Conservation (phyloP, 2,888 invertebrate species). For the Cordilura impudica region DNA sequence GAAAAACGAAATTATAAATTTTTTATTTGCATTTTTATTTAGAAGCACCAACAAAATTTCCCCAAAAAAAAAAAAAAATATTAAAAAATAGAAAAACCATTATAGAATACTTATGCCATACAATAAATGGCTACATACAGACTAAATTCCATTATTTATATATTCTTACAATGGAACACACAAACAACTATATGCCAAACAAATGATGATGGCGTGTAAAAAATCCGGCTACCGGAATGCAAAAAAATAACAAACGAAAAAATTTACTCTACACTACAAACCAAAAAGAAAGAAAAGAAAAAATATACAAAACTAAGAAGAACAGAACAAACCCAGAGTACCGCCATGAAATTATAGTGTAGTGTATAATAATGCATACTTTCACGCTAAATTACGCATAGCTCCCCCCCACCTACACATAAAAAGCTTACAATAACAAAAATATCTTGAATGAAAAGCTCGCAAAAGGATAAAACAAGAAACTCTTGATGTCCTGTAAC, state of each 20-base stretch:
- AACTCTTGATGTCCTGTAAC: not conserved
- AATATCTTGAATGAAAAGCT: slow-evolving; percentile 63
- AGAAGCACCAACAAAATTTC: not conserved
- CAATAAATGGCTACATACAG: not conserved
- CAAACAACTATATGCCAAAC: not conserved
- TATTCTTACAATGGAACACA: not conserved
- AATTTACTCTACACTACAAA: not conserved
- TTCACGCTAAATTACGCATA: slow-evolving; percentile 54
- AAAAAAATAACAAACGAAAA: slow-evolving; percentile 5
- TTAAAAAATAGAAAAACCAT: not conserved
- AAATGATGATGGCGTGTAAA: slow-evolving; percentile 26
- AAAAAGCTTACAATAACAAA: slow-evolving; percentile 41
- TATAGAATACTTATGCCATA: not conserved
- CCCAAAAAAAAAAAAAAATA: not conserved
- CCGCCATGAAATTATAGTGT: slow-evolving; percentile 33
- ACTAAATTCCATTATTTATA: not conserved
- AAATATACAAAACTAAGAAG: not conserved
- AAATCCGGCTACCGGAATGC: slow-evolving; percentile 41
- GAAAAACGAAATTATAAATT: not conserved
- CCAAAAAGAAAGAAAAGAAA: not conserved
- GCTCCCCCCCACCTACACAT: not conserved
- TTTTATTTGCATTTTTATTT: slow-evolving; percentile 5
- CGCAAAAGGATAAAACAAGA: slow-evolving; percentile 16
- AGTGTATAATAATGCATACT: slow-evolving; percentile 39
- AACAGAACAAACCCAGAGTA: not conserved